These are phyloP conservation scores for Aegotheles bennettii DNA, from an alignment of 2,113 vertebrate species.

Conservation along the genomic window DNA sequence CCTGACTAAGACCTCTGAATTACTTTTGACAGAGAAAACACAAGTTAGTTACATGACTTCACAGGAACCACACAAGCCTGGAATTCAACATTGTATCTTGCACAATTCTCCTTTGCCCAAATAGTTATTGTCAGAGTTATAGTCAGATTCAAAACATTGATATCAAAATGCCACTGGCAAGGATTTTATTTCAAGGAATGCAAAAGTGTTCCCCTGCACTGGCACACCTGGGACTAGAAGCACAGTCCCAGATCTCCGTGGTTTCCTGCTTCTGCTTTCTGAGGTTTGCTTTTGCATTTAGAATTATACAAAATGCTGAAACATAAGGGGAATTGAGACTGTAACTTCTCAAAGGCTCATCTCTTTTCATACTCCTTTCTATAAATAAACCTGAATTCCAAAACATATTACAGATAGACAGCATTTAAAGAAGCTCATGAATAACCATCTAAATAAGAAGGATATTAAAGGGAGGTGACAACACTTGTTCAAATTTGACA, in stretches of 20 bases:
- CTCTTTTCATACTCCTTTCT: not conserved
- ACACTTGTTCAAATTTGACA: not conserved
- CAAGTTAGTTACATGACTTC: not conserved
- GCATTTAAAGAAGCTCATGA: not conserved
- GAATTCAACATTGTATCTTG: not conserved
- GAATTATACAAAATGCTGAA: not conserved
- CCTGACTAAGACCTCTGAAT: fast-evolving
- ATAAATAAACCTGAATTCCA: not conserved
- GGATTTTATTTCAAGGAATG: not conserved
- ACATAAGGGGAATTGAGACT: not conserved
- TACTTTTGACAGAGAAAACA: not conserved
- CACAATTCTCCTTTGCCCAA: not conserved
- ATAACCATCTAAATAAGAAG: not conserved
- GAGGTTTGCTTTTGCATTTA: not conserved
- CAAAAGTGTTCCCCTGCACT: not conserved
- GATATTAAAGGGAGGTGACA: not conserved
- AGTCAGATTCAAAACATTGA: not conserved
- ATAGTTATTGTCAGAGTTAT: not conserved
- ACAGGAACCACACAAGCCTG: not conserved
- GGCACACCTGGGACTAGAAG: not conserved
- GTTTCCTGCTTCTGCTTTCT: not conserved
- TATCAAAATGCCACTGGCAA: not conserved
- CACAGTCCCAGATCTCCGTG: not conserved
- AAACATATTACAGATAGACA: not conserved
- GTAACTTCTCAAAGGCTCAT: not conserved